Percentiles rank a stretch among this genome's conserved stretches.
Conservation (phyloP, 2,797 vertebrate genomes). For the Parauchenoglanis punctatus region DNA sequence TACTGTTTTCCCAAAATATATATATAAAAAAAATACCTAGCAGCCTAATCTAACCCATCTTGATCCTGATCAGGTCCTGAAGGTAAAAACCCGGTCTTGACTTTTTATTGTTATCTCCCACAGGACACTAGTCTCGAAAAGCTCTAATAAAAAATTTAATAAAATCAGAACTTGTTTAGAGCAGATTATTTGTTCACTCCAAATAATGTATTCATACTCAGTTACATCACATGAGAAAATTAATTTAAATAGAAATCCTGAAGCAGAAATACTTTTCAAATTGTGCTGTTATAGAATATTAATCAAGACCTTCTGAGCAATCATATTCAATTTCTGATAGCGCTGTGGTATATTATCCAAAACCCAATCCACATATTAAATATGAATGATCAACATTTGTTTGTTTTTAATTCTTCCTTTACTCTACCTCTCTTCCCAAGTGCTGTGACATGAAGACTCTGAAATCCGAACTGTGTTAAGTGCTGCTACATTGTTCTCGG, state of each 20-base stretch:
- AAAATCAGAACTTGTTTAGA: background rate
- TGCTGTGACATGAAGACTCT: background rate
- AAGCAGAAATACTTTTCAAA: background rate
- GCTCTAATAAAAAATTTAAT: background rate
- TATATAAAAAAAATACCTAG: background rate
- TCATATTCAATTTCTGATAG: background rate
- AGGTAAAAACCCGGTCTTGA: background rate
- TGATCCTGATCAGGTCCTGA: background rate
- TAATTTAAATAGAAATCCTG: background rate
- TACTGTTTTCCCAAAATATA: background rate
- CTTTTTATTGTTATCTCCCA: background rate
- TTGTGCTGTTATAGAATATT: background rate
- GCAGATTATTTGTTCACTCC: background rate
- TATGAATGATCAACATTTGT: background rate
- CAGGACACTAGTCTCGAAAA: background rate
- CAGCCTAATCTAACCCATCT: background rate
- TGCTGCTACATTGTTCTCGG: background rate
- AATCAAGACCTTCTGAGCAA: background rate
- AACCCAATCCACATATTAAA: background rate
- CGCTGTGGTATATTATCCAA: background rate
- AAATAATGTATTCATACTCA: background rate
- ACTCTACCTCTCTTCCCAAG: background rate
- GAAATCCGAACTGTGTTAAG: background rate
- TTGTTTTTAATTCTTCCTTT: conserved; percentile 5
- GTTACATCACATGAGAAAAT: background rate